These are phyloP conservation scores for Gobionotothen gibberifrons DNA, from an alignment of 2,797 vertebrate species.

Conservation along the genomic window DNA sequence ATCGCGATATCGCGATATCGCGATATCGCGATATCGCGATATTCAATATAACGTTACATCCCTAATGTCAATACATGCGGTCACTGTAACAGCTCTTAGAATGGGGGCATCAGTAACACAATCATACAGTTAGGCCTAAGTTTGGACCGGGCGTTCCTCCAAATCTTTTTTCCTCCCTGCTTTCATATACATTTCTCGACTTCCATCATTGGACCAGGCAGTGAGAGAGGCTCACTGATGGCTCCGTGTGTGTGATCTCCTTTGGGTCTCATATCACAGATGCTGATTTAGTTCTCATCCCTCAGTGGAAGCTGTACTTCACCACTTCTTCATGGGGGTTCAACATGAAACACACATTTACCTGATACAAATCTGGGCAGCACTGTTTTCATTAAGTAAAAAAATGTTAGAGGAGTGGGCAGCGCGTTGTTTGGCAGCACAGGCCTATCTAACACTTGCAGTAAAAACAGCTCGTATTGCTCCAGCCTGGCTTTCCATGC, in stretches of 20 bases:
- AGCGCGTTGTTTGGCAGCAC: slow-evolving; percentile 55
- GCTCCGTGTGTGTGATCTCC: slow-evolving; percentile 1
- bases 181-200: not conserved
- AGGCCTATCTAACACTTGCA: slow-evolving; percentile 73
- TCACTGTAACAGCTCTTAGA: not conserved
- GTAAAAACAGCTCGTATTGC: slow-evolving; percentile 50
- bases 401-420: slow-evolving; percentile 26
- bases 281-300: slow-evolving; percentile 43
- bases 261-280: slow-evolving; percentile 53
- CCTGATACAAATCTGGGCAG: slow-evolving; percentile 55
- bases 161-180: not conserved
- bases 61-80: not conserved
- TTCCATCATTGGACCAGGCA: not conserved
- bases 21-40: too few relatives aligned
- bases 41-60: too few relatives aligned
- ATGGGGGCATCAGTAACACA: slow-evolving; percentile 78
- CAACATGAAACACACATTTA: slow-evolving; percentile 47
- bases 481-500: slow-evolving; percentile 68
- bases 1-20: too few relatives aligned
- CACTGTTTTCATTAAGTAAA: slow-evolving; percentile 34
- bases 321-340: slow-evolving; percentile 34
- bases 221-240: not conserved
- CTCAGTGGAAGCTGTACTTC: slow-evolving; percentile 46
- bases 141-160: not conserved
- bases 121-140: slow-evolving; percentile 30